Base-by-base conservation (phyloP, 2,113 vertebrate genomes). In the Pseudorhombus dupliciocellatus region DNA sequence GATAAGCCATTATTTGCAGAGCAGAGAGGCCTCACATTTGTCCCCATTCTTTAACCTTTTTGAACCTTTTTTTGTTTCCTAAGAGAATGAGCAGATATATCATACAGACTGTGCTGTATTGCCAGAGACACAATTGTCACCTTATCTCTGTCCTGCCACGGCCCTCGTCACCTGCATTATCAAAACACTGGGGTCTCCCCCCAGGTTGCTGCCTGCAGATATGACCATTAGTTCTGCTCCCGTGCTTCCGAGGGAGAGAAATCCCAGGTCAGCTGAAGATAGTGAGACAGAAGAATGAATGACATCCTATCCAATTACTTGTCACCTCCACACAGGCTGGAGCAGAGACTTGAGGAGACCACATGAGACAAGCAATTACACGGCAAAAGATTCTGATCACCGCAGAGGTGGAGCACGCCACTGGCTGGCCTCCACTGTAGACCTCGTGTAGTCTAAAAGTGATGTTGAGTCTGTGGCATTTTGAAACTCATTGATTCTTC, bases 251-350 rank as follows among this genome's bases (percentile, higher is more conserved):
- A 54, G 48, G 50, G 56, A 68, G 55, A 66, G 66, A 85, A 86
- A 79, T 87, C 83, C 77, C 81, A 71, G 85, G 84, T 86, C 87
- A 88, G 75, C n/a, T 2, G 57, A 80, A 79, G 81, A 77, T 63
- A 60, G 79, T 61, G 84, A 85, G 75, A 75, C 73, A 66, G 65
- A 67, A 60, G 82, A 90, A 81, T 90, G 87, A 90, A 81, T 88
- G 89, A 80, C 81, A 89, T 89, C 87, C 85, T 60, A 84, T 81
- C 84, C 89, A 92, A 90, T 92, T 92, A 90, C 82, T 60, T 87
- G 87, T 85, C 89, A 88, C 80, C 85, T 83, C 80, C 52, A 60
- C 73, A 70, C 57, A 71, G 69, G 61, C 64, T 66, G 63, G 60
- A 62, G 80, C 71, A 20, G 74, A 59, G 76, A 78, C 73, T 76